Percentiles rank a stretch among this genome's conserved stretches.
Evolutionary conservation across 1,140 invertebrate species (phyloP).

Genomic region (Oryzaephilus surinamensis): DNA sequence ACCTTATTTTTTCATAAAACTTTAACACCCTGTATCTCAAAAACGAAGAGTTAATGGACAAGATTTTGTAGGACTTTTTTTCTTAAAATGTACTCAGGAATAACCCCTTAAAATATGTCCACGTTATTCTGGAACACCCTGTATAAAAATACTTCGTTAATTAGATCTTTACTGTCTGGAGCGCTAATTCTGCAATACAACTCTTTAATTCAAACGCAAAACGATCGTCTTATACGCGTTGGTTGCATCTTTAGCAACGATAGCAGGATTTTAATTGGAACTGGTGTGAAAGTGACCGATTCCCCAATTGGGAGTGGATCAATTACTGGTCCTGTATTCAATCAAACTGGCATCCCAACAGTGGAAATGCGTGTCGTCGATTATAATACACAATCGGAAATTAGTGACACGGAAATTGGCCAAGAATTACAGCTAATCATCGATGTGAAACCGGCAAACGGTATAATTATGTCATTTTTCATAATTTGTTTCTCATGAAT

Average conservation of each 20-base stretch:
- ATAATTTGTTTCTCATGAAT: too few species aligned
- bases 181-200: constrained; percentile 56
- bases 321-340: background rate
- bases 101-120: too few species aligned
- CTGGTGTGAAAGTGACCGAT: constrained; percentile 30
- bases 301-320: background rate
- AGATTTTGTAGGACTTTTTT: too few species aligned
- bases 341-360: constrained; percentile 10
- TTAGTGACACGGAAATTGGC: constrained; percentile 31
- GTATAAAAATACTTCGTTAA: too few species aligned
- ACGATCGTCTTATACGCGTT: constrained; percentile 51
- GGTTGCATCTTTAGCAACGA: constrained; percentile 43
- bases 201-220: constrained; percentile 51
- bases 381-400: constrained; percentile 24
- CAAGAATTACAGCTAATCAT: constrained; percentile 33
- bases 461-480: too few species aligned
- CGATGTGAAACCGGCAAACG: constrained; percentile 26
- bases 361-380: constrained; percentile 33
- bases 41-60: too few species aligned
- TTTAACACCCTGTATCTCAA: too few species aligned
- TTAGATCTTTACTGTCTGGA: constrained; percentile 48
- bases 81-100: too few species aligned
- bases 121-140: too few species aligned
- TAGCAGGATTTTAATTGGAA: constrained; percentile 29
- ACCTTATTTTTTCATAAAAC: too few species aligned